Conservation (phyloP, 2,113 vertebrate genomes). For the Cyprinodon tularosa region DNA sequence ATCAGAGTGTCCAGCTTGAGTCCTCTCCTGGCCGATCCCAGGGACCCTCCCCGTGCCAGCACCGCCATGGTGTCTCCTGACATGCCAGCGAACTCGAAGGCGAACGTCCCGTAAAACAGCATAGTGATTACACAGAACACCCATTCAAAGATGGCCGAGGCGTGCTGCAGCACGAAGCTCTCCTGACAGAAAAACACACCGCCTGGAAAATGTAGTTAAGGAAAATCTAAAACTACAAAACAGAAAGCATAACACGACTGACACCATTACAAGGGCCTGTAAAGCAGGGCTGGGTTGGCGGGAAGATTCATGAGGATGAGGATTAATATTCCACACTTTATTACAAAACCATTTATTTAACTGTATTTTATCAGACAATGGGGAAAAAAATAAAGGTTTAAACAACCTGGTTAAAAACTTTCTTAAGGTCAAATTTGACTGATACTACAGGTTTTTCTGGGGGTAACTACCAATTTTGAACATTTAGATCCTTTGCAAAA, state of each 20-base stretch:
- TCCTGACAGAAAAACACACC: conserved; percentile 91
- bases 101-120: conserved; percentile 90
- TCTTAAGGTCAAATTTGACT: not conserved
- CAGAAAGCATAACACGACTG: not conserved
- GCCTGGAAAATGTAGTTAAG: conserved; percentile 81
- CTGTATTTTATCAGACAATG: too few species aligned
- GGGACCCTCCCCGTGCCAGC: conserved; percentile 74
- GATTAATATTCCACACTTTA: too few species aligned
- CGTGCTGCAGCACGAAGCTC: conserved; percentile 86
- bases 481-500: not conserved
- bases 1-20: conserved; percentile 73
- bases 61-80: conserved; percentile 87
- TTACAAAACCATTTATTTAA: too few species aligned
- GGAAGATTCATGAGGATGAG: too few species aligned
- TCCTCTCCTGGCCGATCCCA: conserved; percentile 61
- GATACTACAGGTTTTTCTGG: not conserved
- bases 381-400: too few species aligned
- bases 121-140: conserved; percentile 88
- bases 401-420: not conserved
- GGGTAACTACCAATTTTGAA: not conserved
- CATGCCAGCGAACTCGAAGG: conserved; percentile 87
- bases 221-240: conserved; percentile 51
- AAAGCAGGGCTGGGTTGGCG: too few species aligned
- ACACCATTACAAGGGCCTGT: too few species aligned
- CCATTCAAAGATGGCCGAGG: conserved; percentile 90